A percentile compares a stretch with the other conserved stretches of the same genome.
phyloP scores from a whole-genome alignment of 2,888 invertebrate genomes.

The Trisateles emortualis region DNA sequence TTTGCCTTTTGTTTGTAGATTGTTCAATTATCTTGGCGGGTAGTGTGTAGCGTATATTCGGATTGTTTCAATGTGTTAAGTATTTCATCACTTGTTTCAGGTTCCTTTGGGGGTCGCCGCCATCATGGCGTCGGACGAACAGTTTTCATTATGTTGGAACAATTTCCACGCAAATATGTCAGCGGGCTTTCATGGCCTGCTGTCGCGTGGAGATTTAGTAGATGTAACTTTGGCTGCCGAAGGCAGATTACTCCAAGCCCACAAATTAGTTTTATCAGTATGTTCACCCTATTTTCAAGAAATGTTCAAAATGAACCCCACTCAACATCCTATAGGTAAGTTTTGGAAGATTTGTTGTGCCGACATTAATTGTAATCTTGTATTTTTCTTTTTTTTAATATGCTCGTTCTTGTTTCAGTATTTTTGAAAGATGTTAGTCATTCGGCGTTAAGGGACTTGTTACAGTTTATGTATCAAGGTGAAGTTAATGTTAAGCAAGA shows the following conservation, averaged over 20 bases:
- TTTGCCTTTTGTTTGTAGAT: too few relatives aligned
- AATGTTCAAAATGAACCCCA: slow-evolving; percentile 90
- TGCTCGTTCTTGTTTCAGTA: slow-evolving; percentile 79
- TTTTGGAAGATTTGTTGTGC: slow-evolving; percentile 2
- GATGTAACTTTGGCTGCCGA: slow-evolving; percentile 91
- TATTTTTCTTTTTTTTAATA: slow-evolving; percentile 1
- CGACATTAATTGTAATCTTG: slow-evolving; percentile 1
- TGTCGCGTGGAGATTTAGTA: slow-evolving; percentile 90
- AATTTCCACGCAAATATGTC: slow-evolving; percentile 91
- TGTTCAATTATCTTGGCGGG: neutral
- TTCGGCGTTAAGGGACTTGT: slow-evolving; percentile 89
- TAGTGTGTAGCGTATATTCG: neutral
- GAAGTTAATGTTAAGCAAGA: slow-evolving; percentile 91
- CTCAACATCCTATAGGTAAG: slow-evolving; percentile 90
- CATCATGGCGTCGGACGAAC: slow-evolving; percentile 91
- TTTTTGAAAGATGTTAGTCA: slow-evolving; percentile 91
- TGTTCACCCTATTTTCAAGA: slow-evolving; percentile 92
- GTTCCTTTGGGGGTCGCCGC: slow-evolving; percentile 75
- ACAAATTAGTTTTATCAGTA: slow-evolving; percentile 90
- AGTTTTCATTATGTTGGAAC: slow-evolving; percentile 92
- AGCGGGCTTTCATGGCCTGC: slow-evolving; percentile 90
- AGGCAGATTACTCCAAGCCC: slow-evolving; percentile 90
- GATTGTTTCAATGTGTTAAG: neutral
- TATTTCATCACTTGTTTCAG: slow-evolving; percentile 53
- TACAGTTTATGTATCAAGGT: slow-evolving; percentile 91